Evolutionary conservation across 2,888 invertebrate species (phyloP).

Genomic region (Deilephila porcellus): DNA sequence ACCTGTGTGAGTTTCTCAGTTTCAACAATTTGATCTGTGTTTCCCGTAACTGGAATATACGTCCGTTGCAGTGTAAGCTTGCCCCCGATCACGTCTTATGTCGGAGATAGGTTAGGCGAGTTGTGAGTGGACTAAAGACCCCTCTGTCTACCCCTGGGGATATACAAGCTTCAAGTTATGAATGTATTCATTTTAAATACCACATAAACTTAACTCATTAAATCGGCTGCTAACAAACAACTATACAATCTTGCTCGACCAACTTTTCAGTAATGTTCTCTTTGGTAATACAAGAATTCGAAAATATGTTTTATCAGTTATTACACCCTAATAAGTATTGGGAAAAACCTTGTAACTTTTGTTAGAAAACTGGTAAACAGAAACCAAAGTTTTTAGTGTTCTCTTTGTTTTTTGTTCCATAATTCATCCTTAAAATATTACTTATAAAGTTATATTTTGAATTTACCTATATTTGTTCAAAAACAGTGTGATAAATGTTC

Average conservation of each 20-base stretch:
- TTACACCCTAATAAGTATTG: conserved; percentile 2
- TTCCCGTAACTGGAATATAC: too few relatives aligned
- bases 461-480: neutral
- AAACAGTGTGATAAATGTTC: neutral
- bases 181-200: neutral
- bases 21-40: too few relatives aligned
- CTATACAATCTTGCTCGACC: neutral
- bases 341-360: conserved; percentile 11
- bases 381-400: conserved; percentile 10
- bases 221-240: neutral
- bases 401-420: conserved; percentile 15
- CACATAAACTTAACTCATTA: neutral
- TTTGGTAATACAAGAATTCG: neutral
- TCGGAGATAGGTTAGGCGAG: too few relatives aligned
- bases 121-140: too few relatives aligned
- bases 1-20: too few relatives aligned
- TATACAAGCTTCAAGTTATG: neutral
- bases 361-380: conserved; percentile 18
- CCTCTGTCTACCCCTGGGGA: too few relatives aligned
- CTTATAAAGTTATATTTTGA: neutral
- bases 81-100: too few relatives aligned
- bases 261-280: neutral
- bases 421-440: conserved; percentile 2
- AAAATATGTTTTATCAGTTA: neutral
- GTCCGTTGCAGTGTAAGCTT: too few relatives aligned